Evolutionary conservation across 2,888 invertebrate species (phyloP), one percentile per base, ranked within the genome.

Genomic region (Polyommatus iphigenia): DNA sequence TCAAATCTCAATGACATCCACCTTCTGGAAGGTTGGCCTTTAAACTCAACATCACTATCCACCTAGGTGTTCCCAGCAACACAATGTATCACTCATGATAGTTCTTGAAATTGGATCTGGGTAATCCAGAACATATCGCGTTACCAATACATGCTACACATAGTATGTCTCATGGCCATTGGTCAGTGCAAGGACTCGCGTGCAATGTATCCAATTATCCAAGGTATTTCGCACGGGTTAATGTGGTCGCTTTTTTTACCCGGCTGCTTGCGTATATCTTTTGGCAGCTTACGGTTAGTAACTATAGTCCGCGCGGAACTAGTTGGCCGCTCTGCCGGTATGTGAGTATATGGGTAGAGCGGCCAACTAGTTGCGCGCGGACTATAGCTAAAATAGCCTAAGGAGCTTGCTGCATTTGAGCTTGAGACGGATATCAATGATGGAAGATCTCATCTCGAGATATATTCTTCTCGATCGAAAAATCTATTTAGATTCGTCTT

Each of bases 71-170:
- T 59, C 59, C 3, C 10, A n/a, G 20, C 62, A 59, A 59, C 59
- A 62, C 24, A 62, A 62, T 13, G 62, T 62, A 62, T 62, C 62
- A 24, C 24, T 62, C 24, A 24, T 10, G 59, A 59, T 59, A 62
- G 62, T 62, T 62, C 62, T 62, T 29, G 62, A 29, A 62, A 24
- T n/a, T 62, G 62, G 62, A 62, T 13, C 62, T 62, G 62, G 62
- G 24, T 62, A 62, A 62, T 29, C 24, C 62, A 24, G 4, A 13
- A 29, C 62, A 62, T 62, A 62, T 62, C 24, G 7, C 24, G 62
- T 62, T 24, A 62, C 62, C 13, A 13, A 24, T 24, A 62, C 59
- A 62, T 29, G 24, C 62, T 24, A 24, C 13, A 3, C 24, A 62
- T 24, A 24, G 24, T 24, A 62, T 46, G 46, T 46, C 62, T 62